Base-by-base conservation (phyloP, 2,797 vertebrate genomes). In the Molossus molossus region DNA sequence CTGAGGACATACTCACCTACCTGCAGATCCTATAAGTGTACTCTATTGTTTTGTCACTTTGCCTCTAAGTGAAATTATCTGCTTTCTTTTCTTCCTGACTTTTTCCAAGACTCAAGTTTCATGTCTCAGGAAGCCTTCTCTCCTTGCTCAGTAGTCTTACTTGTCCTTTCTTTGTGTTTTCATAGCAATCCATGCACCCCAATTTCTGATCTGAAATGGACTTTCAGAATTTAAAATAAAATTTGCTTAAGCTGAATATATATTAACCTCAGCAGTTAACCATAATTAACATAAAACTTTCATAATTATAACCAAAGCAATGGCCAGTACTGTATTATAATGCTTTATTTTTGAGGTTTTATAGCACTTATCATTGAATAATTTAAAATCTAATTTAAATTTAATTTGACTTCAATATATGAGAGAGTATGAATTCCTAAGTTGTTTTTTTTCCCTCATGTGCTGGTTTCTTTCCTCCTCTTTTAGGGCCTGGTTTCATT, bases 341-440 rank as follows among this genome's bases (percentile, higher is more conserved):
- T 64, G n/a, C 21, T 84, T 88, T 87, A 37, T 25, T 87, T 90
- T 88, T 83, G 60, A 90, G 13, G 14, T 76, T 87, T 57, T 86
- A 37, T 2, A 84, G 12, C 21, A 40, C 50, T 80, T 69, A 14
- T 7, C 69, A 60, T 94, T 89, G 50, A 87, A 12, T 85, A 70
- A 92, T 91, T 50, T 70, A 64, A 95, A 90, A 87, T 81, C n/a
- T 29, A 95, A 58, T 75, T 75, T 62, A 48, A 62, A 86, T 95
- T 88, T 95, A 55, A 62, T 58, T 82, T 91, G 76, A 50, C 12
- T 85, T 96, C 37, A 89, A 1, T 86, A 45, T 93, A n/a, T 67
- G 48, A 75, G 48, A 45, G 20, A 72, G 2, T 67, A 55, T 6
- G n/a, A 1, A 2, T 96, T 87, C 73, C 48, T 29, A 93, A 76